phyloP scores from a whole-genome alignment of 1,140 invertebrate genomes.

The Euwallacea similis region DNA sequence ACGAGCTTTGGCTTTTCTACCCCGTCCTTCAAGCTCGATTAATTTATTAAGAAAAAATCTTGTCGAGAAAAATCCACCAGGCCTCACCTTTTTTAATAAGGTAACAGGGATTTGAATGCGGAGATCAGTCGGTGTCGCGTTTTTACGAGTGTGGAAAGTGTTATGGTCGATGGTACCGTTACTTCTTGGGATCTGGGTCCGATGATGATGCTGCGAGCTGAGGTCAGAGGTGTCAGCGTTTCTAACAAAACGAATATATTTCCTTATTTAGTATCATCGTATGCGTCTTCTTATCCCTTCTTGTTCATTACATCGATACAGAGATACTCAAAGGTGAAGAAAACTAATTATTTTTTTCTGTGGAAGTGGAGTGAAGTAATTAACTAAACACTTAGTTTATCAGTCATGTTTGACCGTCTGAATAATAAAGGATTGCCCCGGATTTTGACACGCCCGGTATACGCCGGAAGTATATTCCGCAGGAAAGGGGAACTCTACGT shows the following conservation, averaged over 20 bases:
- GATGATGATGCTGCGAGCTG: slow-evolving; percentile 16
- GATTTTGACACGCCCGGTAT: slow-evolving; percentile 21
- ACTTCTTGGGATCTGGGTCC: slow-evolving; percentile 26
- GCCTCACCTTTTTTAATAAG: slow-evolving; percentile 1
- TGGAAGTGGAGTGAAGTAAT: neutral
- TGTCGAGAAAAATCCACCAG: too few relatives aligned
- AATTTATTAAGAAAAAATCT: neutral
- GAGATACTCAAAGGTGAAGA: too few relatives aligned
- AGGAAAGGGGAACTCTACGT: slow-evolving; percentile 13
- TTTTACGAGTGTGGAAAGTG: slow-evolving; percentile 17
- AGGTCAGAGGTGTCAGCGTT: slow-evolving; percentile 27
- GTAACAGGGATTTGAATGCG: slow-evolving; percentile 5
- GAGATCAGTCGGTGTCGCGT: slow-evolving; percentile 6
- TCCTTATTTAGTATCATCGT: too few relatives aligned
- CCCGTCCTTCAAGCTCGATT: neutral
- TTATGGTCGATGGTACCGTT: slow-evolving; percentile 16
- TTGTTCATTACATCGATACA: too few relatives aligned
- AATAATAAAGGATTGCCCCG: slow-evolving; percentile 11
- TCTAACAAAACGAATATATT: slow-evolving; percentile 14
- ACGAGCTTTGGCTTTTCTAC: neutral
- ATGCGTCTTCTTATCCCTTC: too few relatives aligned
- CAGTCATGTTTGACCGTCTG: neutral
- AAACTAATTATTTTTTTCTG: too few relatives aligned
- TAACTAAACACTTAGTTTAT: neutral
- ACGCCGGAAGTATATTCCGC: slow-evolving; percentile 18